phyloP scores from a whole-genome alignment of 2,888 invertebrate species.

The Drosophila aldrichi region DNA sequence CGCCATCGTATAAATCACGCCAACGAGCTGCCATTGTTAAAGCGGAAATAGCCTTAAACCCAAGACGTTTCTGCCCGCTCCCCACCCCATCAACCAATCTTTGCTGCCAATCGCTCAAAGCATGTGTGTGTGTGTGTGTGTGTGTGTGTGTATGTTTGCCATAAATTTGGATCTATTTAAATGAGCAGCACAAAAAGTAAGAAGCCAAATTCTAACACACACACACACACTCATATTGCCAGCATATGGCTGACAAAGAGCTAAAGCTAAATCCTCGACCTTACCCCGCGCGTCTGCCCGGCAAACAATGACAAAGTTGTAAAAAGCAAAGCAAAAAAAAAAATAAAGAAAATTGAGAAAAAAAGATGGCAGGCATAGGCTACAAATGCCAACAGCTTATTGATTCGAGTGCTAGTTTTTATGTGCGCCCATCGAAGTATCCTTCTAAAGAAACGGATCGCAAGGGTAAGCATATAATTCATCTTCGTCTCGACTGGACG shows the following conservation, averaged over 20 bases:
- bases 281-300: neutral
- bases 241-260: constrained; percentile 60
- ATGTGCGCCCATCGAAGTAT: constrained; percentile 8
- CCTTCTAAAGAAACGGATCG: constrained; percentile 11
- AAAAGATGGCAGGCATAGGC: neutral
- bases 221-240: constrained; percentile 25
- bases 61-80: neutral
- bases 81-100: constrained; percentile 20
- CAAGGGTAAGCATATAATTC: constrained; percentile 33
- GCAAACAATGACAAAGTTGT: constrained; percentile 34
- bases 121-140: constrained; percentile 23
- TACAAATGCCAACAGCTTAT: constrained; percentile 45
- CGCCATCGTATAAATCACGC: constrained; percentile 71
- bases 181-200: constrained; percentile 54
- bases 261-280: constrained; percentile 21
- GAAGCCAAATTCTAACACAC: constrained; percentile 4
- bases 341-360: no score
- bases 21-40: constrained; percentile 65
- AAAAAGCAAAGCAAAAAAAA: constrained; percentile 15
- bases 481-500: constrained; percentile 26
- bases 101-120: constrained; percentile 61
- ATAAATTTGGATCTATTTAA: constrained; percentile 75
- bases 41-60: constrained; percentile 66
- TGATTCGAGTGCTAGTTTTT: constrained; percentile 58
- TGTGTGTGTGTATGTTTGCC: constrained; percentile 23